Percentiles rank a stretch among this genome's conserved stretches.
phyloP scores from a whole-genome alignment of 2,888 invertebrate species.

The Hoplodrina blanda region DNA sequence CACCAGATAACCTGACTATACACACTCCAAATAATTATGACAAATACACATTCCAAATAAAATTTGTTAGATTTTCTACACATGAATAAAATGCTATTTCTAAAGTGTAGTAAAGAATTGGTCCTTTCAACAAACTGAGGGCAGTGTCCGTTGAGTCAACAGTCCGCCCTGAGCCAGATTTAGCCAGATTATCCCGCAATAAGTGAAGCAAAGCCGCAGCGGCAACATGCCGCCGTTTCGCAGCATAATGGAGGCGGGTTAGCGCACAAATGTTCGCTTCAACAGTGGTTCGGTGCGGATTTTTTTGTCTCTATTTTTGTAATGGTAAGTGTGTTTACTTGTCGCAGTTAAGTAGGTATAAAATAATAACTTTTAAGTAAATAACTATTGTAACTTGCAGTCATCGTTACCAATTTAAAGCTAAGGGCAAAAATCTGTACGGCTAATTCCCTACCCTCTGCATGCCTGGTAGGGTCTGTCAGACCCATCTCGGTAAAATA shows the following conservation, averaged over 20 bases:
- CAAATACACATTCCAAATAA: too few species aligned
- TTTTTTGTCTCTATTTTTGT: slow-evolving; percentile 27
- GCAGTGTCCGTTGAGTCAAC: slow-evolving; percentile 53
- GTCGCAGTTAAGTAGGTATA: background rate
- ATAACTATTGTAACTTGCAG: background rate
- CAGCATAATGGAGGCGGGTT: slow-evolving; percentile 56
- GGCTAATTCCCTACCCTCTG: too few species aligned
- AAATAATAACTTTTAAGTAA: background rate
- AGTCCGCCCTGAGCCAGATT: slow-evolving; percentile 55
- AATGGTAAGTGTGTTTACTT: slow-evolving; percentile 23
- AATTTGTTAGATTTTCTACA: background rate
- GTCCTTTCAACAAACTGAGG: slow-evolving; percentile 33
- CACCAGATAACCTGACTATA: too few species aligned
- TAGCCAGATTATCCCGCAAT: slow-evolving; percentile 60
- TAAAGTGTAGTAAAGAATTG: slow-evolving; percentile 33
- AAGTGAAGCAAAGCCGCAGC: slow-evolving; percentile 52
- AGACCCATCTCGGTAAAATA: too few species aligned
- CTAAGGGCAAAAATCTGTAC: too few species aligned
- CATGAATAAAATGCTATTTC: slow-evolving; percentile 23
- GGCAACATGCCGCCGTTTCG: slow-evolving; percentile 39
- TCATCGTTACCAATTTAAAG: background rate
- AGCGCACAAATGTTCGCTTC: slow-evolving; percentile 42
- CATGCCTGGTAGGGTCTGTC: too few species aligned
- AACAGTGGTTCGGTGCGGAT: background rate
- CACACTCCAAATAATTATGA: too few species aligned